Base-by-base conservation (phyloP, 53 echinoderm and acorn worm genomes). In the Hippasteria phrygiana region DNA sequence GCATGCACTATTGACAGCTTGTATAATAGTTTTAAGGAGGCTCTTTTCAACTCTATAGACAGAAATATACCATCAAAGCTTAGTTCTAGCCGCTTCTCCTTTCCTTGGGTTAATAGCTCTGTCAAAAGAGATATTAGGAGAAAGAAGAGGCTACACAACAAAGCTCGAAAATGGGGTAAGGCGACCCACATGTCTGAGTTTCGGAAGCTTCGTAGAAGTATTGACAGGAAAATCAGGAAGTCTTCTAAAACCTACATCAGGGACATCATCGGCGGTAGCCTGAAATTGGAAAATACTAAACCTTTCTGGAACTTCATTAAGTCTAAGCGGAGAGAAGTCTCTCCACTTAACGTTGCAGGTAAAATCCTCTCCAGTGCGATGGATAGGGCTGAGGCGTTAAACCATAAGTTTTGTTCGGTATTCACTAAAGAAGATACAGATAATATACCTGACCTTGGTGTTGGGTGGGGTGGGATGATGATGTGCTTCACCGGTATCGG, bases 281-380 rank as follows among this genome's bases (percentile, higher is more conserved):
- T 82, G 38, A 20, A 35, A 33, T 35, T 36, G 13, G 47, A 82
- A 37, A 82, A 82, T 39, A 82, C 65, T 40, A 82, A 82, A 64
- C 65, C 82, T 13, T 77, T 45, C 54, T 77, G 77, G 51, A 77
- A 77, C 54, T 77, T 47, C 54, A 77, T 77, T 8, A 80, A 55
- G 29, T 54, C 80, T 20, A 42, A 40, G 2, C 40, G 69, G 27
- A 55, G 35, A 69, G 64, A 62, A 36, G 67, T 83, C 14, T 13
- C 84, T 12, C 26, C 84, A 54, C 54, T 54, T 17, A 54, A 54
- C 20, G 54, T 17, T 17, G 54, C 13, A 54, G 1, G 54, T 54
- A 54, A 17, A 54, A 54, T 54, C 20, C 54, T 54, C 54, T 54
- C 54, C 4, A 54, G 54, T 16, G 13, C 54, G 20, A 54, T 18